Evolutionary conservation across 2,888 invertebrate genomes (phyloP), one percentile per base, ranked within the genome.

Genomic region (Drosophila buzzatii): DNA sequence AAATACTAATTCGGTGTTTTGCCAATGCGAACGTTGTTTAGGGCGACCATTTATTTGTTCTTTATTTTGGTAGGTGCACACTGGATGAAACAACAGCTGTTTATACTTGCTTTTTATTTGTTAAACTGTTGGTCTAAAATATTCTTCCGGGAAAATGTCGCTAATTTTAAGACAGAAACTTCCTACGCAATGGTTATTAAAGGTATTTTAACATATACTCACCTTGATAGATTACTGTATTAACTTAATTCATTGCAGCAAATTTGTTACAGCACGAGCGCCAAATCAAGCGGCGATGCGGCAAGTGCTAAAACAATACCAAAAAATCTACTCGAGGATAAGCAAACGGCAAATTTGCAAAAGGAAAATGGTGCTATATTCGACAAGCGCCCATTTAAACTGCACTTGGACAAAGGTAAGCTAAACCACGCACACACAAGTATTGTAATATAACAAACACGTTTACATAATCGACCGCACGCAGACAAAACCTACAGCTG

Each of bases 341-440:
- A 94, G 27, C 95, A 95, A 90, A 94, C 95, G 0, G 95, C 96
- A 0, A 92, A 93, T 67, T 57, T 91, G n/a, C 97, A 98, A 92
- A 81, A 92, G 16, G 95, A 94, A 6, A 96, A 96, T 93, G 99
- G 99, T 10, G 92, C 93, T 42, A 94, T 98, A 45, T 98, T 97
- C 92, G 98, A 98, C 89, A 97, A 96, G 90, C 97, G 97, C 91
- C 99, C 99, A 0, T 98, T 98, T 82, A 97, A 96, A 92, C 92
- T 98, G 39, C 93, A 92, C 2, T 94, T 97, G 49, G 94, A 96
- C 91, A 95, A 95, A 71, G 96, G 96, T 92, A 93, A 92, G 89
- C 73, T 33, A 0, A 23, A n/a, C 0, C 16, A 2, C 16, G 1
- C 10, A 0, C 47, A 18, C 44, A 23, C 1, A 31, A n/a, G 5